Base-by-base conservation (phyloP, 2,113 vertebrate genomes). In the Bucco capensis region DNA sequence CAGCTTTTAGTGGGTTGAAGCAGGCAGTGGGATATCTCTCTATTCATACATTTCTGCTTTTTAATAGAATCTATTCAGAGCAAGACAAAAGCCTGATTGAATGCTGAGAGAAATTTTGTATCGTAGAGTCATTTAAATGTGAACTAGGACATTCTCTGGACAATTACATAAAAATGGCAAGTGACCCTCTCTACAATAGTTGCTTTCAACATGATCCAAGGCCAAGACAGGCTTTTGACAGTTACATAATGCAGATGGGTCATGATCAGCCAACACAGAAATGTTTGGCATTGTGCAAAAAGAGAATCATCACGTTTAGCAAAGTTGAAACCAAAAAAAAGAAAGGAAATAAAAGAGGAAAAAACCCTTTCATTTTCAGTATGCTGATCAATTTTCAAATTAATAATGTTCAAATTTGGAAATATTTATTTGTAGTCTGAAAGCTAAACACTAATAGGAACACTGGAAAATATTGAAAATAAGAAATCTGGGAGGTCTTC, bases 101-200 rank as follows among this genome's bases (percentile, higher is more conserved):
- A 92, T 66, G 67, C 75, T 91, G 93, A 93, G 82, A 93, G 91
- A 95, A 95, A 96, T 92, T 96, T 92, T 92, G 86, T 91, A 64
- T 95, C 31, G 1, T 67, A 70, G 70, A 93, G 89, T 95, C 93
- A 92, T 96, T 96, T 96, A 96, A 95, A 96, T 95, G 81, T 95
- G 92, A 93, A 95, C 90, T 83, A 77, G 92, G 91, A 95, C 96
- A 85, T 96, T 95, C 86, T 95, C 81, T 83, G 92, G 84, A 92
- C 89, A 96, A 91, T 96, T 93, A 93, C 91, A 96, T 92, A 94
- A 95, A 96, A 96, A 93, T 87, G 93, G 75, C 27, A 3, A 96
- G 44, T 91, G 89, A 92, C 93, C 92, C 78, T 73, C 71, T 85
- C 81, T 80, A 96, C 91, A 96, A 96, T 96, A 83, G 89, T 87